Evolutionary conservation across 2,113 vertebrate species (phyloP).

Genomic region (Catharus fuscescens): DNA sequence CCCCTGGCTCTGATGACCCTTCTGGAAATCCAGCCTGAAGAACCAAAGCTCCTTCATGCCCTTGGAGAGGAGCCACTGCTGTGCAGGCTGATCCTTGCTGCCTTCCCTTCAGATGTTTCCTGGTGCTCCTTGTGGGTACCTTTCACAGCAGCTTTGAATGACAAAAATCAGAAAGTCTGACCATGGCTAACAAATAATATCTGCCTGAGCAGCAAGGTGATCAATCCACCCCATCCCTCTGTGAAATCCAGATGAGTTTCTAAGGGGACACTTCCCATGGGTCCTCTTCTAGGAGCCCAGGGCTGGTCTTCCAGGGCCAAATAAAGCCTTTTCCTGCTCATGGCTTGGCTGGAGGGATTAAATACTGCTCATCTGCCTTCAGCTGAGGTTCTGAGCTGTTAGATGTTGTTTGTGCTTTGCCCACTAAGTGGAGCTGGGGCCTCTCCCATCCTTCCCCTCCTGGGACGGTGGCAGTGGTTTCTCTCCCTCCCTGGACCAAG

Average conservation of each 20-base stretch:
- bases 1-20: background rate
- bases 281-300: background rate
- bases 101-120: background rate
- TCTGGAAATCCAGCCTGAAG: background rate
- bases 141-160: background rate
- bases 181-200: background rate
- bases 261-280: rapidly evolving
- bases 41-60: background rate
- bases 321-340: background rate
- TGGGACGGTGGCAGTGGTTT: background rate
- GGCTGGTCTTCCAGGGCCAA: background rate
- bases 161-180: background rate
- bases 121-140: background rate
- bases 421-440: slow-evolving; percentile 63
- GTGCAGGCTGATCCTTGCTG: background rate
- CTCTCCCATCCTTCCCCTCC: background rate
- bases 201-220: background rate
- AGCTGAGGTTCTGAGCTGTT: background rate
- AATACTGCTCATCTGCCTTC: rapidly evolving
- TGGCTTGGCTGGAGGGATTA: background rate
- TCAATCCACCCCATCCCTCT: rapidly evolving
- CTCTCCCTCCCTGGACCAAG: background rate
- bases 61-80: background rate
- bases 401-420: slow-evolving; percentile 45
- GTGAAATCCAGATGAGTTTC: rapidly evolving